These are phyloP conservation scores for Drosophila putrida DNA, from an alignment of 2,888 invertebrate species.

Conservation along the genomic window DNA sequence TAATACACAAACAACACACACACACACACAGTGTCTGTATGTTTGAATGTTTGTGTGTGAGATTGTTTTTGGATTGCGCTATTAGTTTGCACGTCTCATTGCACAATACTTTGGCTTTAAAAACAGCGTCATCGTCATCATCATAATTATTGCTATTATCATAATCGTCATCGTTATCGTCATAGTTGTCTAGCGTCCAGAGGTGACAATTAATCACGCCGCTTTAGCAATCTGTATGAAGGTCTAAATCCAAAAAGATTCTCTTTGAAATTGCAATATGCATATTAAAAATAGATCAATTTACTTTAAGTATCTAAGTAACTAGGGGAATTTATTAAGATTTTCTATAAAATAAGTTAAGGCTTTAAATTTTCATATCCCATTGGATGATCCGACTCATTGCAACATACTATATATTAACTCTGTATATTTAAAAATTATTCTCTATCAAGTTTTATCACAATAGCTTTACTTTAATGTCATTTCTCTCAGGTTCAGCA, in stretches of 20 bases:
- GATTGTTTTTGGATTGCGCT: constrained; percentile 29
- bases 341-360: too few relatives aligned
- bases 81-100: constrained; percentile 46
- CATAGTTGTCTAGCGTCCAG: background rate
- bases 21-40: too few relatives aligned
- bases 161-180: background rate
- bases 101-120: constrained; percentile 28
- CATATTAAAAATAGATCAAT: background rate
- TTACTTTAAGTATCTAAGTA: too few relatives aligned
- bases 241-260: constrained; percentile 20
- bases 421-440: too few relatives aligned
- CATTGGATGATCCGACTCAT: background rate
- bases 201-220: constrained; percentile 22
- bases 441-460: background rate
- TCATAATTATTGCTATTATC: background rate
- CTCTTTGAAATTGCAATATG: background rate
- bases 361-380: too few relatives aligned
- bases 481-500: background rate
- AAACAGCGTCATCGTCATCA: background rate
- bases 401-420: background rate
- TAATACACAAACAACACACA: background rate
- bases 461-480: background rate
- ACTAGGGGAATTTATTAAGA: background rate
- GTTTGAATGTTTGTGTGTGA: constrained; percentile 75
- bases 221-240: constrained; percentile 31